These are phyloP conservation scores for Eumeta japonica DNA, from an alignment of 1,140 invertebrate species.

Conservation along the genomic window DNA sequence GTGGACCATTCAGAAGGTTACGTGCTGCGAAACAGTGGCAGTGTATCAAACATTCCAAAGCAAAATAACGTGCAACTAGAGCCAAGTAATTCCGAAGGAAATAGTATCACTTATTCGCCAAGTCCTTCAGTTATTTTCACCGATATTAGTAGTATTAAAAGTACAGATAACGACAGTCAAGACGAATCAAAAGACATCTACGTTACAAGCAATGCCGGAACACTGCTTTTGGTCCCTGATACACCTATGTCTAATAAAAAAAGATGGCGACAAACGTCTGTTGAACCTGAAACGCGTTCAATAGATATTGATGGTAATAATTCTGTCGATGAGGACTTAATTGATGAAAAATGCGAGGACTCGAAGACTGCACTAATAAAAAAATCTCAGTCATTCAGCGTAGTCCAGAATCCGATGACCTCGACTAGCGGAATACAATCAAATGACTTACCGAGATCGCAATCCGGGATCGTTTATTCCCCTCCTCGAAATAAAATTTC, in stretches of 20 bases:
- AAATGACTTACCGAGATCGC: constrained; percentile 35
- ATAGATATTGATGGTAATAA: too few species aligned
- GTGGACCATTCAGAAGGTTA: constrained; percentile 18
- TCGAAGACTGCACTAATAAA: constrained; percentile 28
- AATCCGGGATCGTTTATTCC: constrained; percentile 34
- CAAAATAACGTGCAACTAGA: constrained; percentile 32
- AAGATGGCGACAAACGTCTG: constrained; percentile 11
- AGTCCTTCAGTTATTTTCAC: constrained; percentile 39
- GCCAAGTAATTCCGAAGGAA: constrained; percentile 29
- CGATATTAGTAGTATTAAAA: constrained; percentile 55
- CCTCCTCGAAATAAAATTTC: constrained; percentile 48
- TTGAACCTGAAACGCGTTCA: too few species aligned
- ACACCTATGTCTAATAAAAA: constrained; percentile 5
- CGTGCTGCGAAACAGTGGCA: constrained; percentile 25
- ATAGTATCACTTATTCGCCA: constrained; percentile 30
- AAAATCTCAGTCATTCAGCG: constrained; percentile 41
- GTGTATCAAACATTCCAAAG: constrained; percentile 46
- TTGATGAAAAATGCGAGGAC: constrained; percentile 18
- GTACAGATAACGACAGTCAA: constrained; percentile 52
- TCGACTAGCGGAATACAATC: too few species aligned
- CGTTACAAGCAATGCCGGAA: constrained; percentile 14
- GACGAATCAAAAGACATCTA: constrained; percentile 8
- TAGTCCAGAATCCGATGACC: too few species aligned
- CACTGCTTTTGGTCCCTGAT: constrained; percentile 10
- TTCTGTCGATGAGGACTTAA: constrained; percentile 10